Base-by-base conservation (phyloP, 2,888 invertebrate genomes). In the Stenoptilia bipunctidactyla region DNA sequence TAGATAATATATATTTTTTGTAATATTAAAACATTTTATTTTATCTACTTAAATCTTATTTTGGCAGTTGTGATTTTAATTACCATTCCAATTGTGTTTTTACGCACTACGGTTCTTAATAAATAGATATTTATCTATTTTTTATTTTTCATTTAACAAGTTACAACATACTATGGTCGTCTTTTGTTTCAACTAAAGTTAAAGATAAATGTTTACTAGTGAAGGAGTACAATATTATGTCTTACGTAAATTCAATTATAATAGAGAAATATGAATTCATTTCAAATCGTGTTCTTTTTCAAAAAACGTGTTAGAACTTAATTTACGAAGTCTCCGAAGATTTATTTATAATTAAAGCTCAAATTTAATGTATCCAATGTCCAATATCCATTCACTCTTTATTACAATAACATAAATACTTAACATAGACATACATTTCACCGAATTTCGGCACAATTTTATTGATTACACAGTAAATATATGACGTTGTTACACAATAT, bases 291-390 rank as follows among this genome's bases (percentile, higher is more conserved):
- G 10, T 30, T 30, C 4, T 30, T 30, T 30, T 30, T n/a, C 10
- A 30, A 30, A 8, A 9, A 30, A 30, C 30, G 20, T 20, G 20
- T 20, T 20, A 20, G 20, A 20, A 20, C 20, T 20, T 20, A 20
- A 20, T 10, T 30, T 30, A n/a, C 30, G 2, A 61, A 70, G 66
- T 74, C 68, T 66, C 65, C 62, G 52, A 66, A 61, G 70, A 71
- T 74, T 76, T 75, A 5, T 76, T 68, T 65, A 75, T 82, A 79
- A 77, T 83, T 83, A 83, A 83, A 83, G 82, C 82, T 83, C 75
- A 76, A 76, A 74, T 72, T 69, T 65, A 64, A 68, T 72, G 67
- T 69, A 69, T 69, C 62, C 52, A 58, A 58, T 30, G 34, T 53
- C 55, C 57, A n/a, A n/a, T n/a, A 71, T 61, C 65, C 70, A 69